Percentiles rank a stretch among this genome's conserved stretches.
phyloP scores from a whole-genome alignment of 1,140 invertebrate genomes.

The Helicorthomorpha holstii region DNA sequence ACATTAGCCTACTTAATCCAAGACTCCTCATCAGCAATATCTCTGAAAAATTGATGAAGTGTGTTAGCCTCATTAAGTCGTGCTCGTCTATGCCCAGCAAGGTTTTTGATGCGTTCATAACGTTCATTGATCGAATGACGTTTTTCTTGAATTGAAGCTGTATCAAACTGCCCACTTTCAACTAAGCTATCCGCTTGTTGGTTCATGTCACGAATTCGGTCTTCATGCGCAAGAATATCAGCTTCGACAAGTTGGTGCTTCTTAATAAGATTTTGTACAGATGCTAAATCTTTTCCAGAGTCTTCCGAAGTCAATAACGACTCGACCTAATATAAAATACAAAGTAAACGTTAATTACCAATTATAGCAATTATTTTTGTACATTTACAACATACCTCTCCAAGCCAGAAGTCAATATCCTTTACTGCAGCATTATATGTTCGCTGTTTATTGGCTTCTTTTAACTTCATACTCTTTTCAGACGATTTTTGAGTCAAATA shows the following conservation, averaged over 20 bases:
- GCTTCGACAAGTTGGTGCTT: constrained; percentile 97
- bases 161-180: constrained; percentile 86
- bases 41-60: constrained; percentile 96
- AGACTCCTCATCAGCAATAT: constrained; percentile 99
- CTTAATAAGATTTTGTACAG: constrained; percentile 98
- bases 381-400: constrained; percentile 48
- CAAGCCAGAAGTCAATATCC: constrained; percentile 99
- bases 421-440: constrained; percentile 99
- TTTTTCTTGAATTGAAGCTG: constrained; percentile 79
- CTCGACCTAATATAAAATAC: constrained; percentile 37
- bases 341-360: background rate
- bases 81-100: constrained; percentile 78
- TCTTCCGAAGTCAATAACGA: constrained; percentile 91
- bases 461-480: constrained; percentile 93
- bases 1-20: constrained; percentile 76
- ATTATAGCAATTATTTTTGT: background rate
- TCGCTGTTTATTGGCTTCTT: constrained; percentile 96
- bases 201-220: constrained; percentile 91
- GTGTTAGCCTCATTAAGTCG: constrained; percentile 87
- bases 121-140: constrained; percentile 84
- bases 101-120: constrained; percentile 78
- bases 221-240: constrained; percentile 88
- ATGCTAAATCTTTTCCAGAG: constrained; percentile 92
- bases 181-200: constrained; percentile 82
- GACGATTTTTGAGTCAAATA: constrained; percentile 92